A percentile compares a stretch with the other conserved stretches of the same genome.
Evolutionary conservation across 2,113 vertebrate genomes (phyloP).

Genomic region (Pseudopodoces humilis): DNA sequence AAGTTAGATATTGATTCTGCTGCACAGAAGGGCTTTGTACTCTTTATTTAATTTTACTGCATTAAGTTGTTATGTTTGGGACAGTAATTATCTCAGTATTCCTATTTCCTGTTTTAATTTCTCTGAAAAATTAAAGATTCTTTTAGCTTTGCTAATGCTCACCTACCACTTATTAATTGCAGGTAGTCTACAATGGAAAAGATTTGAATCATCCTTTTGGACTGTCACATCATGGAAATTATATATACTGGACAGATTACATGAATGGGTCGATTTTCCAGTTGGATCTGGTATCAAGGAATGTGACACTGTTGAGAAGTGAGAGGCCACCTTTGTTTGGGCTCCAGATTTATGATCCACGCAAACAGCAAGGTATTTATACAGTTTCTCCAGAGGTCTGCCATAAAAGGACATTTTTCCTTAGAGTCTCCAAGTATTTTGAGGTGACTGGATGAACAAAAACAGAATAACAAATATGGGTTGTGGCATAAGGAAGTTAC

Average conservation of each 20-base stretch:
- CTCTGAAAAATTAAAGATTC: background rate
- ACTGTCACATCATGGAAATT: conserved; percentile 90
- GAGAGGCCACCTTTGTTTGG: conserved; percentile 95
- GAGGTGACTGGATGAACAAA: background rate
- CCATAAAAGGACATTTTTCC: background rate
- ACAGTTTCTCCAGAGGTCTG: background rate
- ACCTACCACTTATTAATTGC: conserved; percentile 46
- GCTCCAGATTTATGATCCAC: conserved; percentile 91
- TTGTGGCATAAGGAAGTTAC: background rate
- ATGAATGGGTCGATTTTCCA: conserved; percentile 99
- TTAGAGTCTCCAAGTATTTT: background rate
- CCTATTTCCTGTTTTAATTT: background rate
- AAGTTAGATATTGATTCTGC: background rate
- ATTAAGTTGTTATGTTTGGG: background rate
- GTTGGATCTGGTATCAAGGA: conserved; percentile 85
- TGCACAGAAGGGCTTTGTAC: background rate
- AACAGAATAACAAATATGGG: background rate
- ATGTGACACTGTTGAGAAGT: conserved; percentile 87
- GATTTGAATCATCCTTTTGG: conserved; percentile 97
- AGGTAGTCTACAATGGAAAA: conserved; percentile 95
- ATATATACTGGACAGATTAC: conserved; percentile 98
- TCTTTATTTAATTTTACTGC: background rate
- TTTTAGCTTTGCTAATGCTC: background rate
- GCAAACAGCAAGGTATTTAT: conserved; percentile 90
- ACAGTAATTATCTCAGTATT: background rate